Base-by-base conservation (phyloP, 2,888 invertebrate genomes). In the Machimus rusticus region DNA sequence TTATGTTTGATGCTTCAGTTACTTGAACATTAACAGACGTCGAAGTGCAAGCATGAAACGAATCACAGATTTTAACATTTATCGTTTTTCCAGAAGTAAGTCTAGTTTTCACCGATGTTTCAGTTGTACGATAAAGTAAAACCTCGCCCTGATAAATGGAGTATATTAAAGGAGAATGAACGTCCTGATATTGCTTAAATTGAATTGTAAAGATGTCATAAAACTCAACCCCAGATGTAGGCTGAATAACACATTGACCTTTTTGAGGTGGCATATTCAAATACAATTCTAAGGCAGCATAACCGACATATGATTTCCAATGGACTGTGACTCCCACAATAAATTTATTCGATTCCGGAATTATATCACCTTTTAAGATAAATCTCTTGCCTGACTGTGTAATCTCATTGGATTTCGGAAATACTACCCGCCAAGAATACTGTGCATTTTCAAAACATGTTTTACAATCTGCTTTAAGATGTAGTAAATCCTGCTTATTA, bases 221-320 rank as follows among this genome's bases (percentile, higher is more conserved):
- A 51, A 28, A 87, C 28, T 89, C 89, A 9, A 14, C 12, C 4
- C 89, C 89, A n/a, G 14, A 5, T 19, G 39, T 76, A 23, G 88
- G 89, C 5, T 34, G 1, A 28, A 74, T 43, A 8, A 19, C 37
- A 78, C 89, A 89, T n/a, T 39, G n/a, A 16, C 89, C 89, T 23
- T 19, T 23, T 55, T 28, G 74, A 14, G 84, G 51, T n/a, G 77
- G 85, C 39, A n/a, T 8, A 28, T 31, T 74, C 2, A 76, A 39
- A 12, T 46, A 23, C 12, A 87, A 34, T 39, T 84, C 74, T 31
- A 87, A 39, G 1, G 14, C 39, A 5, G 51, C 19, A 14, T 74
- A 78, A 6, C 88, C 85, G 0, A 14, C 74, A 51, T 66, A 43
- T 9, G 12, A 14, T 1, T 23, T 16, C 19, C 84, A 43, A 19